Conservation (phyloP, 2,113 vertebrate species). For the Trachemys scripta region DNA sequence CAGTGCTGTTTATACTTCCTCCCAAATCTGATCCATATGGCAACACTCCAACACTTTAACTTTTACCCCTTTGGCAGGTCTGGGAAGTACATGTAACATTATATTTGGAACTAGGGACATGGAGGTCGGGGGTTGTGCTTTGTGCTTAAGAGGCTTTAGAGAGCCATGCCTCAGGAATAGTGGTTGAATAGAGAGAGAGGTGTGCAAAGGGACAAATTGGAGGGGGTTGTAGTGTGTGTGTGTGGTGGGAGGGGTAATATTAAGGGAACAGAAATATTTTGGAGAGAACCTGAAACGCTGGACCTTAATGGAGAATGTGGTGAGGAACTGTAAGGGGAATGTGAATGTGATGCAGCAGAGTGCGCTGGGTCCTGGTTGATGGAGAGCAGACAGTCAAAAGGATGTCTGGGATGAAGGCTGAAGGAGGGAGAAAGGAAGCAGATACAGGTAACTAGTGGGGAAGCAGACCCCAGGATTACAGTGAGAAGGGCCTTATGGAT, state of each 20-base stretch:
- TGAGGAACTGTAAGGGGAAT: neutral
- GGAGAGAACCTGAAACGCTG: neutral
- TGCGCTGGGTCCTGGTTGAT: neutral
- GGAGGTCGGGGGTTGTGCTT: neutral
- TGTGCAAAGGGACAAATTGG: neutral
- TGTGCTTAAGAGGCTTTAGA: neutral
- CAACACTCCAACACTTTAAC: neutral
- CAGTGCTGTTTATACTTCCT: slow-evolving; percentile 38
- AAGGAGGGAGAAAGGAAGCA: neutral
- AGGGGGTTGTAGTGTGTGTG: neutral
- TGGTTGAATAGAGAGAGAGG: neutral
- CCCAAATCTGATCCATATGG: slow-evolving; percentile 26
- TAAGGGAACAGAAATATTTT: neutral
- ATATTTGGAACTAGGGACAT: neutral
- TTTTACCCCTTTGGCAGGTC: neutral
- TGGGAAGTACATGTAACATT: neutral
- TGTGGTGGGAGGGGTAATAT: neutral
- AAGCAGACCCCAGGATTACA: neutral
- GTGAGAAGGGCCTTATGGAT: neutral
- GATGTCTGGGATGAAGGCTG: neutral
- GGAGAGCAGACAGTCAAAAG: neutral
- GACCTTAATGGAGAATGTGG: neutral
- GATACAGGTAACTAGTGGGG: neutral
- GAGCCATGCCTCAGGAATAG: neutral
- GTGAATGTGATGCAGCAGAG: neutral